Percentiles rank a stretch among this genome's conserved stretches.
phyloP scores from a whole-genome alignment of 2,888 invertebrate species.

The Caradrina clavipalpis region DNA sequence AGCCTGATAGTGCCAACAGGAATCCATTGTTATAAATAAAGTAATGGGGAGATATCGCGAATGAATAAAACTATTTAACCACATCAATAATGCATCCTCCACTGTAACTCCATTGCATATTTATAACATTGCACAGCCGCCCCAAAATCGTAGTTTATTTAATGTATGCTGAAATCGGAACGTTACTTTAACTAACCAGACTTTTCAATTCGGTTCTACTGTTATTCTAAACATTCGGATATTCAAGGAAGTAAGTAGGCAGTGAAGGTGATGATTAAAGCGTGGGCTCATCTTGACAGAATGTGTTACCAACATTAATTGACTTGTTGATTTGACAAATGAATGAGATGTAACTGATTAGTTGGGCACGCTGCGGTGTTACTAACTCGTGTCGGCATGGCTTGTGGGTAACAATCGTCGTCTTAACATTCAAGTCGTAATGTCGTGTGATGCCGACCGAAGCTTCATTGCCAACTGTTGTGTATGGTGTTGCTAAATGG shows the following conservation, averaged over 20 bases:
- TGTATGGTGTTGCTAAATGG: background rate
- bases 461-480: background rate
- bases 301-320: conserved; percentile 4
- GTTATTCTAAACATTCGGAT: too few species aligned
- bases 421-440: conserved; percentile 17
- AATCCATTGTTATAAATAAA: background rate
- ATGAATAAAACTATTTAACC: conserved; percentile 41
- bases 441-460: background rate
- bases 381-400: background rate
- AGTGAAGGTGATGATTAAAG: too few species aligned
- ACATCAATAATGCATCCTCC: conserved; percentile 39
- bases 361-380: conserved; percentile 2
- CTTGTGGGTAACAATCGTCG: conserved; percentile 7
- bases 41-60: conserved; percentile 47
- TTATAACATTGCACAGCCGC: background rate
- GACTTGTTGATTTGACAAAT: conserved; percentile 16
- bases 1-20: too few species aligned
- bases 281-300: conserved; percentile 12
- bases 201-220: too few species aligned
- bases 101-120: conserved; percentile 22
- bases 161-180: background rate
- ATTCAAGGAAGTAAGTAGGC: too few species aligned
- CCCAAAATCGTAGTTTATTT: background rate
- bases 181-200: too few species aligned
- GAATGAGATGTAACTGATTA: conserved; percentile 29